Base-by-base conservation (phyloP, 2,113 vertebrate species). In the Vireo altiloquus region DNA sequence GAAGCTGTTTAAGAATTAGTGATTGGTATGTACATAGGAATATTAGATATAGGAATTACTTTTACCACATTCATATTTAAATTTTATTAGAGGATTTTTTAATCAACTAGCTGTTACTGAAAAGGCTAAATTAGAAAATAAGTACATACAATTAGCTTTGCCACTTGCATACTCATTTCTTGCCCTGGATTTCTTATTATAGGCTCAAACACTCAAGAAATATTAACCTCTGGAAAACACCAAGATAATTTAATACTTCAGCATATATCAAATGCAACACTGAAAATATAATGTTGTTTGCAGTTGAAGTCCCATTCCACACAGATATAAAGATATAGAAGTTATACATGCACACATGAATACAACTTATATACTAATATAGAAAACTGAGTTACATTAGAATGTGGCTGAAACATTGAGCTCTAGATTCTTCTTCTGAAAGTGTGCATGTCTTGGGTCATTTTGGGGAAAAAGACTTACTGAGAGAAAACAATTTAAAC, bases 61-160 rank as follows among this genome's bases (percentile, higher is more conserved):
- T 87, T 72, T 57, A 35, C 25, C 2, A 57, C 25, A 35, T 80
- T 84, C 66, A 50, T 70, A 69, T 85, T 92, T 90, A 46, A 85
- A 82, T 69, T 87, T 4, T 72, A n/a, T 82, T 76, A 65, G n/a
- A 2, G 5, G 11, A 64, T 37, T 91, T 89, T 89, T 65, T 50
- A 77, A 74, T 94, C 37, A 86, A 57, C 6, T 83, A 80, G 9
- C 7, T 94, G 23, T 59, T 80, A 59, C 30, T 52, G 42, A 77
- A 92, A 93, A 77, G 27, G 22, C 42, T 68, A 54, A 72, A 86
- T 61, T 66, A 86, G 54, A 90, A 94, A 80, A 66, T 33, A 88
- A 90, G 71, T 44, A n/a, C 14, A 50, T 53, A 59, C 8, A 52
- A 71, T 89, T 76, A 77, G 1, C 68, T 93, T 72, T 85, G 12